phyloP scores from a whole-genome alignment of 2,797 vertebrate genomes.

The Valencia hispanica region DNA sequence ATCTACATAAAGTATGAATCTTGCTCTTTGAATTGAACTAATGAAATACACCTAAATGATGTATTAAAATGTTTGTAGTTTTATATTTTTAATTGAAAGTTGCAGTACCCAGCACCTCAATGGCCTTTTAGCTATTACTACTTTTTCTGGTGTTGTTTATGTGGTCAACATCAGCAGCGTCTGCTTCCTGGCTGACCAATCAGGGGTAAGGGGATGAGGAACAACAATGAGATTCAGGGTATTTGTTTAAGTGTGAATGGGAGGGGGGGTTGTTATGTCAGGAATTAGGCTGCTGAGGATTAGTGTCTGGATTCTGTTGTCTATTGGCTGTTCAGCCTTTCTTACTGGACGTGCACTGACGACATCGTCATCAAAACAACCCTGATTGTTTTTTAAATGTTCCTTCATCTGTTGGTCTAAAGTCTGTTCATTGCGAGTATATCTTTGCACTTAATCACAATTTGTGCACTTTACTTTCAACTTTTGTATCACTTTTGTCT shows the following conservation, averaged over 20 bases:
- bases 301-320: slow-evolving; percentile 72
- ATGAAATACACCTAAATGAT: slow-evolving; percentile 33
- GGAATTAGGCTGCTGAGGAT: slow-evolving; percentile 76
- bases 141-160: slow-evolving; percentile 51
- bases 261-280: slow-evolving; percentile 36
- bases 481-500: slow-evolving; percentile 23
- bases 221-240: slow-evolving; percentile 52
- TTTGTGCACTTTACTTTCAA: slow-evolving; percentile 24
- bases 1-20: not conserved
- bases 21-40: not conserved
- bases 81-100: slow-evolving; percentile 14
- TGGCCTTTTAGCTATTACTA: not conserved
- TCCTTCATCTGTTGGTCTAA: slow-evolving; percentile 12
- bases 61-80: no score
- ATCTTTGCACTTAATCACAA: not conserved
- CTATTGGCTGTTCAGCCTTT: slow-evolving; percentile 53
- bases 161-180: slow-evolving; percentile 45
- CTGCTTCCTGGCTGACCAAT: slow-evolving; percentile 55
- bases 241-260: slow-evolving; percentile 19
- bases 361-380: slow-evolving; percentile 57
- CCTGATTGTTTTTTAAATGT: slow-evolving; percentile 15
- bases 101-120: not conserved
- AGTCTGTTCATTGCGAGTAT: not conserved
- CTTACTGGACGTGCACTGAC: slow-evolving; percentile 32
- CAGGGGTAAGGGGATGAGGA: slow-evolving; percentile 37